Base-by-base conservation (phyloP, 2,113 vertebrate species). In the Prolemur simus region DNA sequence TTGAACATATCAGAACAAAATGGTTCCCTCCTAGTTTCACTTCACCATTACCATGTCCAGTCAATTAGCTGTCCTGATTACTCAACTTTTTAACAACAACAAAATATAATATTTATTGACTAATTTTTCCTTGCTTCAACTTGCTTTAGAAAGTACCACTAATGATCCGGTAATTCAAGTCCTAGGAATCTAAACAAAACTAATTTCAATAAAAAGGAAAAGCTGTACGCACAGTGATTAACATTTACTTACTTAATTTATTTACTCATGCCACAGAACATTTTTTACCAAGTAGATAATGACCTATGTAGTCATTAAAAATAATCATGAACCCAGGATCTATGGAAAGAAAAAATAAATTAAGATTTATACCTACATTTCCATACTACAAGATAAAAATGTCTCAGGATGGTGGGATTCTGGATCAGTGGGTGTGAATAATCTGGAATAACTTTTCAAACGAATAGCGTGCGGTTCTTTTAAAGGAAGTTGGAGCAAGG, bases 211-310 rank as follows among this genome's bases (percentile, higher is more conserved):
- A 23, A 87, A 73, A 77, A 18, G 74, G 27, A 60, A 78, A 74
- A 52, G 21, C 34, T 45, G 4, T 37, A 91, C 9, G 34, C 9
- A 60, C 27, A 68, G 8, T 42, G 34, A 94, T 74, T 66, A 90
- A 58, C 37, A 71, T 49, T 80, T 77, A 91, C 63, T 89, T 95
- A 83, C 63, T 92, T 95, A 83, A 77, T 87, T 96, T 89, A 87
- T 42, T 94, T 69, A 96, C 27, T 95, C 11, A 92, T 34, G 34
- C 77, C 80, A 86, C 56, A 97, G n/a, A 88, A 69, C 18, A 95
- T 68, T 86, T 86, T 96, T 96, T 89, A 94, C 60, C 74, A 89
- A 95, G 74, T 23, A 91, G 12, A 69, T 68, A 97, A 97, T n/a
- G n/a, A 81, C 54, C 92, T 92, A 71, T 69, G 45, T 63, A 29